Percentiles rank a stretch among this genome's conserved stretches.
phyloP scores from a whole-genome alignment of 2,888 invertebrate genomes.

The Himalopsyche tibetana region DNA sequence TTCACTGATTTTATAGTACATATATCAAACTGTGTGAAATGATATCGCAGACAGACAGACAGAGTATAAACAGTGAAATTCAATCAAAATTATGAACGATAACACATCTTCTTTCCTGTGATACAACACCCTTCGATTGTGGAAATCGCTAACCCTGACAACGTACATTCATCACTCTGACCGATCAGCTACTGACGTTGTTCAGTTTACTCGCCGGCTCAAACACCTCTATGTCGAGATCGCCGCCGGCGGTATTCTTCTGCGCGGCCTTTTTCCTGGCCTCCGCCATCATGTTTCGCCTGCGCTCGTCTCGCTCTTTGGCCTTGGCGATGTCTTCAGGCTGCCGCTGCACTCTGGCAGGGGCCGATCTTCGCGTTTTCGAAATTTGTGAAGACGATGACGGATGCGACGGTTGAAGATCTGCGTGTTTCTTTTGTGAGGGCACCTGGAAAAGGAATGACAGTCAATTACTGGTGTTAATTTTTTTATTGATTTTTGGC shows the following conservation, averaged over 20 bases:
- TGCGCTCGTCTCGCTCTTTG: constrained; percentile 63
- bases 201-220: constrained; percentile 14
- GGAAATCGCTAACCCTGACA: not conserved
- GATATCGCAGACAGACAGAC: no score
- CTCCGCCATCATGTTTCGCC: constrained; percentile 53
- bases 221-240: not conserved
- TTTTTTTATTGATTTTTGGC: no score
- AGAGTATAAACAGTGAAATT: not conserved
- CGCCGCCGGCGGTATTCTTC: not conserved
- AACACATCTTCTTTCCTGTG: not conserved
- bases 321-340: constrained; percentile 41
- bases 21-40: no score
- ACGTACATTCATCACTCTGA: not conserved
- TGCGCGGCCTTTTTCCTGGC: not conserved
- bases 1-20: no score
- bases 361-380: constrained; percentile 50
- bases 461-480: no score
- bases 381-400: constrained; percentile 1
- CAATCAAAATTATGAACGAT: not conserved
- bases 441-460: constrained; percentile 1
- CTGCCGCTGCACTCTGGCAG: constrained; percentile 43
- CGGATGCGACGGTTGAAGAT: not conserved
- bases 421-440: not conserved
- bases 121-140: not conserved
- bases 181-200: constrained; percentile 26